Percentiles rank a stretch among this genome's conserved stretches.
phyloP scores from a whole-genome alignment of 1,140 invertebrate species.

The Vollenhovia emeryi region DNA sequence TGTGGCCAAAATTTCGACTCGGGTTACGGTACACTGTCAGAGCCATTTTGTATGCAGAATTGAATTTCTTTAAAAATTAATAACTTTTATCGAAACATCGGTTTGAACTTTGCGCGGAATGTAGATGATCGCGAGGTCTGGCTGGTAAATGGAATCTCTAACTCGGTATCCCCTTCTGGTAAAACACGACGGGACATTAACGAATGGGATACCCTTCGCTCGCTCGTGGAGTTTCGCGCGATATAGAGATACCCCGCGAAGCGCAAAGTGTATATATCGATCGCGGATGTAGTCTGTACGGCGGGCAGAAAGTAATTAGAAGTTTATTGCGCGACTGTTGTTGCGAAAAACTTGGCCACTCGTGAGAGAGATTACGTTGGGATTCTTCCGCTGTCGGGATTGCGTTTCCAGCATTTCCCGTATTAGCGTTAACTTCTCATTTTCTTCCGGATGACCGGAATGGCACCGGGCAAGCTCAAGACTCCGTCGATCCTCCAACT shows the following conservation, averaged over 20 bases:
- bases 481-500: conserved; percentile 1
- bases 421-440: conserved; percentile 11
- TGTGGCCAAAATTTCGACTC: too few relatives aligned
- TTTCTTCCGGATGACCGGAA: neutral
- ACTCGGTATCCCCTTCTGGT: neutral
- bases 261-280: conserved; percentile 27
- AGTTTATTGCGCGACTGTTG: conserved; percentile 41
- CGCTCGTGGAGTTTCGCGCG: conserved; percentile 8
- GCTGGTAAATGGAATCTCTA: neutral
- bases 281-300: neutral
- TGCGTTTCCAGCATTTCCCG: neutral
- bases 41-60: too few relatives aligned
- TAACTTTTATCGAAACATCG: neutral
- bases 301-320: conserved; percentile 57
- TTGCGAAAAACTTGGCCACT: conserved; percentile 36
- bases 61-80: neutral
- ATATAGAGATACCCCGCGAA: conserved; percentile 5
- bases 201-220: conserved; percentile 13
- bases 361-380: conserved; percentile 22
- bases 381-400: conserved; percentile 22
- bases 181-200: neutral
- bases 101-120: neutral
- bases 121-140: neutral
- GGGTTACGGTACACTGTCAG: too few relatives aligned
- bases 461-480: neutral